Evolutionary conservation across 2,797 vertebrate genomes (phyloP), one percentile per base, ranked within the genome.

Genomic region (Oryzias dopingdopingensis): DNA sequence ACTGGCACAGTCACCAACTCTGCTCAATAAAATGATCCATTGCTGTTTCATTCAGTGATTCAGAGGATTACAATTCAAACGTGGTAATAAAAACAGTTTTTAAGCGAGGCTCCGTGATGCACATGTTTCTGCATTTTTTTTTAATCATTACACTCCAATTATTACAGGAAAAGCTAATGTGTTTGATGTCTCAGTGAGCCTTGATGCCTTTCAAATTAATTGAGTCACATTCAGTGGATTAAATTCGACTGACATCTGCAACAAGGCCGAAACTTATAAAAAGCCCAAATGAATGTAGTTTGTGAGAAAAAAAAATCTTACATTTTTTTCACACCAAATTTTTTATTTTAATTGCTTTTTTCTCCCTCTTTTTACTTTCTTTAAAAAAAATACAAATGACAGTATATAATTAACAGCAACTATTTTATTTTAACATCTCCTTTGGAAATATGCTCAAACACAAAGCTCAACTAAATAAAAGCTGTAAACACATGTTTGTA

Each of bases 211-310:
- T 70, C 72, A 82, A 73, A 72, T 72, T 86, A 86, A 86, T 84
- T 77, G 70, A 80, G 79, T 80, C 67, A 73, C 74, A 68, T 77
- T 80, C 59, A 76, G 62, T 68, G 79, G 81, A 83, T 86, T 81
- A 72, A 73, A 86, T 81, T 76, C 67, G 70, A 76, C 73, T 80
- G 80, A 84, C 80, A 58, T 76, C 14, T 12, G 60, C 70, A 81
- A 84, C 77, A 74, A 78, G 72, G 52, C 60, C 29, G 40, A 49
- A 47, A 47, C 72, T 72, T 84, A 68, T 79, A 70, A 83, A 70
- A 80, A 81, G 79, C 78, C 81, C 72, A 83, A 65, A 62, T 65
- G 86, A 81, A 88, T 83, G 83, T 83, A 73, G 80, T 61, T 76
- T 49, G 60, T 58, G 75, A 70, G 74, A 79, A 86, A 86, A 22